Conservation (phyloP, 2,113 vertebrate genomes). For the Hippocampus mohnikei region DNA sequence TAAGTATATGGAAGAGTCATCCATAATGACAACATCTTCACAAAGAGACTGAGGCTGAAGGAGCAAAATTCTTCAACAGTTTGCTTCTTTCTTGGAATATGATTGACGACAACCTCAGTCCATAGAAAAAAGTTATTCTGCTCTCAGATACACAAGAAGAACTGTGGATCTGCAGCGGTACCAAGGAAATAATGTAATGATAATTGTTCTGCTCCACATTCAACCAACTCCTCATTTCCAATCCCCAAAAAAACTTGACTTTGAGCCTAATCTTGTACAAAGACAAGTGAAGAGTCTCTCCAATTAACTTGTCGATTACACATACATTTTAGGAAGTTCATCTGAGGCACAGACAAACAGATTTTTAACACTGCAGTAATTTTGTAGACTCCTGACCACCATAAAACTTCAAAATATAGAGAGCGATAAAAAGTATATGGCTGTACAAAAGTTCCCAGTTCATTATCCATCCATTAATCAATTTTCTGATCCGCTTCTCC, state of each 20-base stretch:
- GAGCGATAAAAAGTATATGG: too few species aligned
- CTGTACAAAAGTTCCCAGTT: too few species aligned
- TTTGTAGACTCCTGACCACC: neutral
- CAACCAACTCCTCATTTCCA: neutral
- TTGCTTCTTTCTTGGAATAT: neutral
- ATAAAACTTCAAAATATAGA: neutral
- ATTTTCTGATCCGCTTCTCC: too few species aligned
- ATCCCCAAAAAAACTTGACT: neutral
- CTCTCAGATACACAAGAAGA: neutral
- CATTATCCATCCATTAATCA: too few species aligned
- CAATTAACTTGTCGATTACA: neutral
- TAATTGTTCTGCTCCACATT: constrained; percentile 4
- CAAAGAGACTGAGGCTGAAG: too few species aligned
- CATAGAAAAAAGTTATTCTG: too few species aligned
- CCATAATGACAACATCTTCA: neutral
- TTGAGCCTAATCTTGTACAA: neutral
- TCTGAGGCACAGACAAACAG: neutral
- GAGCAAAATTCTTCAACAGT: neutral
- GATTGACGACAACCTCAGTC: neutral
- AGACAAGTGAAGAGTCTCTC: neutral
- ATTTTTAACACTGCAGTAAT: neutral
- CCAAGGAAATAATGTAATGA: neutral
- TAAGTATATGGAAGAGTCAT: neutral
- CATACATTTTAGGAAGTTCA: neutral
- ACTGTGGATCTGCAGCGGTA: neutral